Evolutionary conservation across 2,797 vertebrate genomes (phyloP).

Genomic region (Glossophaga mutica): DNA sequence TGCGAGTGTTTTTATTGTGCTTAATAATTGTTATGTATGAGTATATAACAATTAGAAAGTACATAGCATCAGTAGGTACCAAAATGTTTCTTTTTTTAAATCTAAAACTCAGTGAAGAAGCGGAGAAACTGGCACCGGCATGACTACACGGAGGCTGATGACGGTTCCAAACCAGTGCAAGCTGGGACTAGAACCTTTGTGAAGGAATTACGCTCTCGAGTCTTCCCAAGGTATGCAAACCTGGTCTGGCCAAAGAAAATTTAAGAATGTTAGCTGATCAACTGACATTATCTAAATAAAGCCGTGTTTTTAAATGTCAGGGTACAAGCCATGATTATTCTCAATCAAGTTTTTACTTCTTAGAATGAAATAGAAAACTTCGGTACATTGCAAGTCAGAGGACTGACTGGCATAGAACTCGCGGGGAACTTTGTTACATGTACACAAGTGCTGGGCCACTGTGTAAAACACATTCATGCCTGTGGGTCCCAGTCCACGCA

Average conservation of each 20-base stretch:
- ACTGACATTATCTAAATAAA: not conserved
- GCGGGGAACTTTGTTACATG: not conserved
- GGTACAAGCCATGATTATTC: not conserved
- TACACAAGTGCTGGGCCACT: not conserved
- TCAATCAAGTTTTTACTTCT: not conserved
- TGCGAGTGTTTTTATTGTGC: conserved; percentile 2
- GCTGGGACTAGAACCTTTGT: conserved; percentile 95
- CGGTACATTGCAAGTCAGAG: not conserved
- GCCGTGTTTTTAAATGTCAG: not conserved
- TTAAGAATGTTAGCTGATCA: not conserved
- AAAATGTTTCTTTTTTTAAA: conserved; percentile 53
- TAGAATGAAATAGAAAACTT: not conserved
- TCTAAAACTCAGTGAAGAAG: conserved; percentile 90
- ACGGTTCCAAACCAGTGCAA: conserved; percentile 93
- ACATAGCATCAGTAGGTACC: not conserved
- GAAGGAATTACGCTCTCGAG: conserved; percentile 89
- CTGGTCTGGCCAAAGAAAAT: not conserved
- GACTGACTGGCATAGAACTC: not conserved
- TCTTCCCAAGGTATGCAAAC: conserved; percentile 90
- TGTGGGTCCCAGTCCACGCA: not conserved
- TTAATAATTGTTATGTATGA: not conserved
- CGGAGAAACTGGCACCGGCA: conserved; percentile 97
- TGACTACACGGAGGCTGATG: conserved; percentile 95
- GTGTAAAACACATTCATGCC: not conserved
- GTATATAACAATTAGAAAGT: not conserved